phyloP scores from a whole-genome alignment of 2,113 vertebrate species.

The Strix aluco region DNA sequence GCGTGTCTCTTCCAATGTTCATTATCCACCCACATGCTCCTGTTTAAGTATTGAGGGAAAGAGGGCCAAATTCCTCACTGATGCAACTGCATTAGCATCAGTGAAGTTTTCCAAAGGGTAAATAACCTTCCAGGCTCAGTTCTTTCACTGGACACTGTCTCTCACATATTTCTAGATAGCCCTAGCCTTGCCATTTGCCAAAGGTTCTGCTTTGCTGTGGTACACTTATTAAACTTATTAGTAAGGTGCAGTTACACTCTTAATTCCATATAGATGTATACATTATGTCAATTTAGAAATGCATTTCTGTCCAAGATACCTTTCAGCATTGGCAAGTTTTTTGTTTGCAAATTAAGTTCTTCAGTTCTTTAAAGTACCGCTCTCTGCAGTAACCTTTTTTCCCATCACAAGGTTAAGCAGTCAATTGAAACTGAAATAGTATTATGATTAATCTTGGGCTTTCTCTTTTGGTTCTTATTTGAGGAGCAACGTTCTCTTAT shows the following conservation, averaged over 20 bases:
- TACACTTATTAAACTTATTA: neutral
- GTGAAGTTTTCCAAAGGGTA: slow-evolving; percentile 19
- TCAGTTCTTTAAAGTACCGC: neutral
- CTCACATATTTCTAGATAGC: neutral
- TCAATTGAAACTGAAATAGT: neutral
- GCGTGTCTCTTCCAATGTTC: slow-evolving; percentile 22
- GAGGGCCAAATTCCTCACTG: slow-evolving; percentile 9
- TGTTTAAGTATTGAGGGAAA: slow-evolving; percentile 21
- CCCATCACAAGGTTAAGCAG: neutral
- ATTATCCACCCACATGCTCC: slow-evolving; percentile 51
- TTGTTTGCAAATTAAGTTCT: neutral
- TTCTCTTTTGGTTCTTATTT: neutral
- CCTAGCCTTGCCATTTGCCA: neutral
- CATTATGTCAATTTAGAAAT: neutral
- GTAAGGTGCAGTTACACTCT: neutral
- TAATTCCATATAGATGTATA: neutral
- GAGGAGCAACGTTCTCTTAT: neutral
- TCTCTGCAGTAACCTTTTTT: neutral
- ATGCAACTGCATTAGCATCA: neutral
- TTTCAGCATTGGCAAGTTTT: neutral
- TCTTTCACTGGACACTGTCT: neutral
- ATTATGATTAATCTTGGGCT: neutral
- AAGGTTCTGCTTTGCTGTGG: neutral
- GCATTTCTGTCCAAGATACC: neutral
- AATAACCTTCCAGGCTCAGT: neutral